A percentile compares a stretch with the other conserved stretches of the same genome.
Conservation (phyloP, 2,888 invertebrate genomes). For the Leptinotarsa peninsularis region DNA sequence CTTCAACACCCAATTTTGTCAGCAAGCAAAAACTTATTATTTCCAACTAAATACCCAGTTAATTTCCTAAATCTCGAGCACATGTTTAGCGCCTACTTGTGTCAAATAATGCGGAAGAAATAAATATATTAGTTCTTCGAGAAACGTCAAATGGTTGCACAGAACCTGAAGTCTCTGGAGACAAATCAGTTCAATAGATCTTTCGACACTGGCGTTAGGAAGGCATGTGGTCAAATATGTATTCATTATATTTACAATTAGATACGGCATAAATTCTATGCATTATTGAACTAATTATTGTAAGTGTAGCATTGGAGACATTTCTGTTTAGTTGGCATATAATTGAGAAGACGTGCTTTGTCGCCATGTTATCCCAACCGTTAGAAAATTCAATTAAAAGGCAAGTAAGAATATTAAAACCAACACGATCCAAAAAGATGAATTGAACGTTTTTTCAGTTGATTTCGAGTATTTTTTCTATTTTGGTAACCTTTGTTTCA, state of each 20-base stretch:
- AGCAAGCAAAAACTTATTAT: conserved; percentile 11
- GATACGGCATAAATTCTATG: conserved; percentile 12
- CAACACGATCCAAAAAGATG: not conserved
- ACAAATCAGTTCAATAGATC: conserved; percentile 29
- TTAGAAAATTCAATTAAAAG: not conserved
- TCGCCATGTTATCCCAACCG: conserved; percentile 3
- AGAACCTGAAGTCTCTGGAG: conserved; percentile 13
- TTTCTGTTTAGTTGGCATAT: conserved; percentile 13
- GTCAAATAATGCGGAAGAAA: conserved; percentile 32
- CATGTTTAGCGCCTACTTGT: conserved; percentile 44
- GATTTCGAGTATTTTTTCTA: too few relatives aligned
- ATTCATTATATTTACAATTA: conserved; percentile 21
- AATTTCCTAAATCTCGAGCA: conserved; percentile 41
- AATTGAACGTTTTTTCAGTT: not conserved
- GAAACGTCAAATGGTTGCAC: conserved; percentile 23
- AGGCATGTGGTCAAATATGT: conserved; percentile 33
- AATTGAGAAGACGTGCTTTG: conserved; percentile 21
- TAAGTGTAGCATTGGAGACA: conserved; percentile 13
- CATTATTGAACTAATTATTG: conserved; percentile 18
- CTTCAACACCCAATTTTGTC: conserved; percentile 20
- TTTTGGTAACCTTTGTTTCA: too few relatives aligned
- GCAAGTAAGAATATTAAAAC: not conserved
- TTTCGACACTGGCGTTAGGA: conserved; percentile 25
- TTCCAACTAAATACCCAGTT: conserved; percentile 29
- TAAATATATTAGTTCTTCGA: conserved; percentile 26